phyloP scores from a whole-genome alignment of 2,797 vertebrate genomes.

The Potorous gilbertii region DNA sequence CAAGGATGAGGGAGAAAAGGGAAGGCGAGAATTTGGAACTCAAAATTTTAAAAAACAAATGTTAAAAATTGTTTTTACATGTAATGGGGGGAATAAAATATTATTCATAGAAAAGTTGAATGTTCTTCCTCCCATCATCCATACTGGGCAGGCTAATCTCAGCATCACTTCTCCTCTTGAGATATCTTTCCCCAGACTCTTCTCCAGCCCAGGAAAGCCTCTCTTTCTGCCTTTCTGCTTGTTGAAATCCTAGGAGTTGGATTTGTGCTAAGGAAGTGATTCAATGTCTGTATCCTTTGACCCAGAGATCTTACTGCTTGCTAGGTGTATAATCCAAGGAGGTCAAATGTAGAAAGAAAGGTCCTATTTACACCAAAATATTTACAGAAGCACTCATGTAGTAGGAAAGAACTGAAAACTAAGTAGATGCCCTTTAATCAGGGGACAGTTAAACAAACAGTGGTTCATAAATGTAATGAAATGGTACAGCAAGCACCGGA shows the following conservation, averaged over 20 bases:
- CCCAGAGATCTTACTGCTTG: neutral
- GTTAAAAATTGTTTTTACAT: neutral
- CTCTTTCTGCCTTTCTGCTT: no score
- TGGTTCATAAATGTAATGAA: neutral
- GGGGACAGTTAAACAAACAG: neutral
- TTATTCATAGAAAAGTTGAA: neutral
- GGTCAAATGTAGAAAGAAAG: neutral
- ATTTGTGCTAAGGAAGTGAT: neutral
- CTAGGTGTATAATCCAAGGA: neutral
- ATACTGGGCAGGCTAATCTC: neutral
- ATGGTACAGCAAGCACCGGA: neutral
- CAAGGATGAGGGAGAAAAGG: neutral
- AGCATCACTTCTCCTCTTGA: neutral
- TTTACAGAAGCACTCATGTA: neutral
- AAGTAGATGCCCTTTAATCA: neutral
- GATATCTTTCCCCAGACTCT: neutral
- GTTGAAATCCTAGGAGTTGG: neutral
- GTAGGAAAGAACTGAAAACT: neutral
- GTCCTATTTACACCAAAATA: neutral
- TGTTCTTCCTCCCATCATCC: neutral
- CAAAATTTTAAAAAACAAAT: neutral
- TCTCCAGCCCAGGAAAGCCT: neutral
- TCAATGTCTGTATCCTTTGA: neutral
- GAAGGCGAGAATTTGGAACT: neutral
- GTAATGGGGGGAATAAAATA: neutral